Percentiles rank a stretch among this genome's conserved stretches.
phyloP scores from a whole-genome alignment of 2,797 vertebrate species.

The Heliangelus exortis region DNA sequence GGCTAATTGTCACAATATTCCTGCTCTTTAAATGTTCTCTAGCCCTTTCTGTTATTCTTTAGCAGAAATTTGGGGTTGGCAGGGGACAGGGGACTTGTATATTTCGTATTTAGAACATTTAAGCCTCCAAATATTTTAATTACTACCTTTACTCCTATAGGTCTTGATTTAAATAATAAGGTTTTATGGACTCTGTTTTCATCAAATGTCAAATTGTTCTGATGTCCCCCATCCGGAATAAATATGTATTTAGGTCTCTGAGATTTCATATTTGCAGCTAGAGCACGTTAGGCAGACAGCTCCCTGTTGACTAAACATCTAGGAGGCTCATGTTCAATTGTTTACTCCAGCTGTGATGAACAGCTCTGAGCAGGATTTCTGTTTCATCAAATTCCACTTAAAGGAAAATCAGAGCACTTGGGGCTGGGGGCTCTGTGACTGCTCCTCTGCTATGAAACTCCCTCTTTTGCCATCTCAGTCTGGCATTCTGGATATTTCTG shows the following conservation, averaged over 20 bases:
- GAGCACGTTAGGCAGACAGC: conserved; percentile 41
- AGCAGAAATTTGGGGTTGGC: not conserved
- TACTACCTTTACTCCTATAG: not conserved
- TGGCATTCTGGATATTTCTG: not conserved
- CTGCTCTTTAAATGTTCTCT: not conserved
- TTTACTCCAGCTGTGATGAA: conserved; percentile 66
- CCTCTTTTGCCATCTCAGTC: not conserved
- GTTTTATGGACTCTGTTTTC: not conserved
- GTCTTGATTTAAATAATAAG: not conserved
- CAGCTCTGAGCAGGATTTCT: conserved; percentile 57
- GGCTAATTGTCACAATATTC: not conserved
- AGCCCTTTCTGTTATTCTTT: not conserved
- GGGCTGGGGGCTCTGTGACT: not conserved
- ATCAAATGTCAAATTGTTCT: not conserved
- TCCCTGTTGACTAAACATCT: conserved; percentile 65
- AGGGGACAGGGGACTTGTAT: not conserved
- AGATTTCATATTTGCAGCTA: conserved; percentile 16
- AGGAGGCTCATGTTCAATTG: conserved; percentile 61
- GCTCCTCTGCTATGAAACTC: not conserved
- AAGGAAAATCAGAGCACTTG: conserved; percentile 41
- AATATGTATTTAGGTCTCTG: not conserved
- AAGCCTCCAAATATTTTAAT: not conserved
- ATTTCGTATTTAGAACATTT: not conserved
- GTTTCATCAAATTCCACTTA: conserved; percentile 58
- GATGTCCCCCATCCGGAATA: not conserved